Conservation (phyloP, 2,888 invertebrate genomes). For the Marronus borbonicus region DNA sequence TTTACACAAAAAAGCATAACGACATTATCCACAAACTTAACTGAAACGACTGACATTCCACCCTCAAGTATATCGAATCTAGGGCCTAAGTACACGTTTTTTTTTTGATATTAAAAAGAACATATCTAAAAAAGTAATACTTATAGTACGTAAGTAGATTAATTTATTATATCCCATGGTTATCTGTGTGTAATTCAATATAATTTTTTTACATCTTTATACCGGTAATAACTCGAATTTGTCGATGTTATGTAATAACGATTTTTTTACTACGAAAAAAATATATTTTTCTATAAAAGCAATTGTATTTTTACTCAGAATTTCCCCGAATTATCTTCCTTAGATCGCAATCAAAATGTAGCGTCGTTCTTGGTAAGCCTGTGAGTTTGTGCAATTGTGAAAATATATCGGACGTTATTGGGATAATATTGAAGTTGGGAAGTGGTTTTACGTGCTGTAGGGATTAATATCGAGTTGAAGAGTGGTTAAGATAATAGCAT, state of each 20-base stretch:
- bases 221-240: conserved; percentile 7
- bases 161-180: conserved; percentile 5
- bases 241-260: conserved; percentile 20
- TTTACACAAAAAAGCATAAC: no score
- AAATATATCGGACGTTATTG: conserved; percentile 39
- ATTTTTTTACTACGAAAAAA: conserved; percentile 29
- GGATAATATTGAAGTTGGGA: conserved; percentile 16
- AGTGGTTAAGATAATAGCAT: background rate
- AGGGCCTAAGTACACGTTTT: background rate
- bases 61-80: background rate
- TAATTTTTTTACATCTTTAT: conserved; percentile 4
- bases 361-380: background rate
- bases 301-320: background rate
- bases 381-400: conserved; percentile 46
- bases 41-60: conserved; percentile 39
- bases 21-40: no score
- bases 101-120: background rate
- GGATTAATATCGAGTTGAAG: background rate
- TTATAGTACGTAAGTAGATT: background rate
- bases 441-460: conserved; percentile 32
- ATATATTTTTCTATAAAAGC: conserved; percentile 46
- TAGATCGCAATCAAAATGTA: background rate
- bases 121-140: background rate
- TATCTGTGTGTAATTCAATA: background rate
- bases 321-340: background rate